Conservation (phyloP, 1,140 invertebrate species). For the Arion vulgaris region DNA sequence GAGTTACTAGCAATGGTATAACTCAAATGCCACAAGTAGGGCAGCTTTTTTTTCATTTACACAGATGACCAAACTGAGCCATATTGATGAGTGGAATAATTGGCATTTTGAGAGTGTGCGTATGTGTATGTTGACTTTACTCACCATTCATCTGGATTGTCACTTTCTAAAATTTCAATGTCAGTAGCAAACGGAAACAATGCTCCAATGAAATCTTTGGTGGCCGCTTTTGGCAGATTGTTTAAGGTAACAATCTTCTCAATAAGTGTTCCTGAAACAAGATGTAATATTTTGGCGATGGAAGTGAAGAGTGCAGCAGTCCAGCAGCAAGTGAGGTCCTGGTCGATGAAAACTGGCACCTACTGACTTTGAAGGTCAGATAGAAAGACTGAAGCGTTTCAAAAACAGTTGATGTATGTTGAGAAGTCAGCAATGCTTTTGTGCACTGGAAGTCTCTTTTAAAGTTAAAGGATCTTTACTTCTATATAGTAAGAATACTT, state of each 20-base stretch:
- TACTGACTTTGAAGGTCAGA: no score
- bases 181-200: conserved; percentile 36
- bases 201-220: conserved; percentile 39
- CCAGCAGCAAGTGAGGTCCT: not conserved
- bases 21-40: not conserved
- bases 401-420: not conserved
- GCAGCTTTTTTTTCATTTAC: not conserved
- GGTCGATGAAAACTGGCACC: not conserved
- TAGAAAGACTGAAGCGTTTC: not conserved
- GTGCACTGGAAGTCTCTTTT: no score
- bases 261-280: conserved; percentile 33
- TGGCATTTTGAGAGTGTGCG: not conserved
- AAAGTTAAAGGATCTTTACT: no score
- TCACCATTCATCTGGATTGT: conserved; percentile 39
- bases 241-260: conserved; percentile 38
- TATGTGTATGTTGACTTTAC: conserved; percentile 26
- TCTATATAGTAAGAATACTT: no score
- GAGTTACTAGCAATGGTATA: no score
- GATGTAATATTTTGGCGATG: conserved; percentile 21
- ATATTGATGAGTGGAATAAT: not conserved
- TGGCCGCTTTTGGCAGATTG: conserved; percentile 36
- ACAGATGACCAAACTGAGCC: not conserved
- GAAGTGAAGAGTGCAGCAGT: not conserved
- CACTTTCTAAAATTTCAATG: conserved; percentile 37
- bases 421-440: conserved; percentile 1